These are phyloP conservation scores for Cactoblastis cactorum DNA, from an alignment of 2,888 invertebrate genomes.

Conservation along the genomic window DNA sequence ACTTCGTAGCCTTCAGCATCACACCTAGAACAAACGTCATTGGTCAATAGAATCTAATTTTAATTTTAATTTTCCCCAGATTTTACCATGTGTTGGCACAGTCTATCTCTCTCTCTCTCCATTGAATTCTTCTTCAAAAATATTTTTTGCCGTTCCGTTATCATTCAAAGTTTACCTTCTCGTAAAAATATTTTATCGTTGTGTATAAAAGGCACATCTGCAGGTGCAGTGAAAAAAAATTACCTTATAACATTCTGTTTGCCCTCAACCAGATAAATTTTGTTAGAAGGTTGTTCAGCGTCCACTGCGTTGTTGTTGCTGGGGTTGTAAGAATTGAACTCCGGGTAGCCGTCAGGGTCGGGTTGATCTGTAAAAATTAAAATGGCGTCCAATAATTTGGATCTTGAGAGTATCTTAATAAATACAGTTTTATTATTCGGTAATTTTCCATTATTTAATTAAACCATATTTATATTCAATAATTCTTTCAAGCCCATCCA, in stretches of 20 bases:
- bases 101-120: no score
- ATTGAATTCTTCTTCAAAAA: no score
- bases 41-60: not conserved
- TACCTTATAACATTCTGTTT: not conserved
- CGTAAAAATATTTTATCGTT: no score
- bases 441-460: no score
- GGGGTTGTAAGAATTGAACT: not conserved
- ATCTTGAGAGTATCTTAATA: no score
- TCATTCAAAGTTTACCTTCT: no score
- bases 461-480: no score
- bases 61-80: not conserved
- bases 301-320: not conserved
- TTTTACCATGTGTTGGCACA: no score
- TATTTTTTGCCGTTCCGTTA: no score
- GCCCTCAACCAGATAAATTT: constrained; percentile 5
- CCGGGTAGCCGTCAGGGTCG: not conserved
- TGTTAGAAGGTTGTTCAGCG: not conserved
- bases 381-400: not conserved
- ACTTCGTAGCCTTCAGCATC: constrained; percentile 52
- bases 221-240: not conserved
- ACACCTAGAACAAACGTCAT: constrained; percentile 34
- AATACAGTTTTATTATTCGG: no score
- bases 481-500: no score
- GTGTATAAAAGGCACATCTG: no score
- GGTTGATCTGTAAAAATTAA: not conserved